Percentiles rank a stretch among this genome's conserved stretches.
phyloP scores from a whole-genome alignment of 2,888 invertebrate genomes.

The Trachelus stipa region DNA sequence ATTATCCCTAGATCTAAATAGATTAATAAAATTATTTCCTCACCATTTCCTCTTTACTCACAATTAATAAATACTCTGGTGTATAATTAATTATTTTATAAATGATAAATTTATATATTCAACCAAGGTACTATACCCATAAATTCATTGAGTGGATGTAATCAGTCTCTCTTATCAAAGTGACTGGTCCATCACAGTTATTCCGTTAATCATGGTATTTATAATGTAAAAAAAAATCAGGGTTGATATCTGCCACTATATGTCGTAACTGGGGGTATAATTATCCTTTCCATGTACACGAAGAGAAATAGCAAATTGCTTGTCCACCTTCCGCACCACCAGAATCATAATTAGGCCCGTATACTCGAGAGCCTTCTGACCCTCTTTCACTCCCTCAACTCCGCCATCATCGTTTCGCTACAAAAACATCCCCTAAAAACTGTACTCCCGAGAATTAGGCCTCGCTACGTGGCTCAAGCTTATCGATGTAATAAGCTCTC shows the following conservation, averaged over 20 bases:
- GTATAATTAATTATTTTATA: neutral
- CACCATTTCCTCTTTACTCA: neutral
- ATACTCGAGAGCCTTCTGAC: neutral
- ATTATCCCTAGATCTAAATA: neutral
- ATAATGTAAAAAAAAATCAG: neutral
- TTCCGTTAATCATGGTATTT: neutral
- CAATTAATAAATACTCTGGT: neutral
- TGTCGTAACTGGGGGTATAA: neutral
- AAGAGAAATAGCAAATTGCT: neutral
- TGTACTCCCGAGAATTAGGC: neutral
- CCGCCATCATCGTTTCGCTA: conserved; percentile 2
- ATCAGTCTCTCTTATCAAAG: neutral
- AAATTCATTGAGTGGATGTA: neutral
- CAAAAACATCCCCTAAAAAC: conserved; percentile 7
- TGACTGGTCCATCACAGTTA: neutral
- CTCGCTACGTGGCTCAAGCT: neutral
- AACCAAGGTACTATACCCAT: neutral
- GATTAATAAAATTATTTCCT: neutral
- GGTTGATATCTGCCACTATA: neutral
- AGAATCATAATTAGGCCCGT: conserved; percentile 2
- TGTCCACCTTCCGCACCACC: neutral
- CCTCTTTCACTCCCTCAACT: neutral
- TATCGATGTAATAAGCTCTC: conserved; percentile 2
- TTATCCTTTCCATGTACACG: neutral
- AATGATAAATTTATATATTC: neutral